phyloP scores from a whole-genome alignment of 2,888 invertebrate species.

The Diadegma fenestrale region DNA sequence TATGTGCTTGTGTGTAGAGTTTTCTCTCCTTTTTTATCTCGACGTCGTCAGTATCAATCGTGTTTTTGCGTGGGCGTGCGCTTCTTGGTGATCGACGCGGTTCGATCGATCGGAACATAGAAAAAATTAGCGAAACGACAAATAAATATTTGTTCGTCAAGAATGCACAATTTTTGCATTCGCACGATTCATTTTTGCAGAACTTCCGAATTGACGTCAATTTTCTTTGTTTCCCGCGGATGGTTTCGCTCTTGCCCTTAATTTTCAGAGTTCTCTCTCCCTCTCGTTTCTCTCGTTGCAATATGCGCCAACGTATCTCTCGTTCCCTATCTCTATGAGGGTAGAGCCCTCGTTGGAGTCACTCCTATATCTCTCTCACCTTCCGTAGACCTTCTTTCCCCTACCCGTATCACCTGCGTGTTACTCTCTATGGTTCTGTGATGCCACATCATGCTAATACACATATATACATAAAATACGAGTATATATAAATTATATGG shows the following conservation, averaged over 20 bases:
- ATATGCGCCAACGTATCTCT: conserved; percentile 27
- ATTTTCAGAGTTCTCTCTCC: not conserved
- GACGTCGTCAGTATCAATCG: not conserved
- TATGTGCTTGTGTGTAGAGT: not conserved
- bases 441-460: conserved; percentile 53
- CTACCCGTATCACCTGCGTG: conserved; percentile 71
- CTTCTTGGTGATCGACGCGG: not conserved
- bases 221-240: not conserved
- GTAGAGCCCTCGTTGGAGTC: conserved; percentile 53
- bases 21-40: not conserved
- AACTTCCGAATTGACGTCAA: conserved; percentile 15
- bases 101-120: not conserved
- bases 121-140: not conserved
- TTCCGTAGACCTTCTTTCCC: conserved; percentile 31
- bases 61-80: not conserved
- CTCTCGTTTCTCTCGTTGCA: conserved; percentile 6
- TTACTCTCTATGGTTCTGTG: conserved; percentile 60
- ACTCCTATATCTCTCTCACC: conserved; percentile 49
- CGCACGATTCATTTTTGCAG: not conserved
- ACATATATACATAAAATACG: conserved; percentile 6
- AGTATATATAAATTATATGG: not conserved
- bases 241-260: not conserved
- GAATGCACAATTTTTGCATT: not conserved
- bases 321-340: conserved; percentile 61
- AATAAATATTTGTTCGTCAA: not conserved